Evolutionary conservation across 1,140 invertebrate species (phyloP).

Genomic region (Pseudomyrmex cubaensis): DNA sequence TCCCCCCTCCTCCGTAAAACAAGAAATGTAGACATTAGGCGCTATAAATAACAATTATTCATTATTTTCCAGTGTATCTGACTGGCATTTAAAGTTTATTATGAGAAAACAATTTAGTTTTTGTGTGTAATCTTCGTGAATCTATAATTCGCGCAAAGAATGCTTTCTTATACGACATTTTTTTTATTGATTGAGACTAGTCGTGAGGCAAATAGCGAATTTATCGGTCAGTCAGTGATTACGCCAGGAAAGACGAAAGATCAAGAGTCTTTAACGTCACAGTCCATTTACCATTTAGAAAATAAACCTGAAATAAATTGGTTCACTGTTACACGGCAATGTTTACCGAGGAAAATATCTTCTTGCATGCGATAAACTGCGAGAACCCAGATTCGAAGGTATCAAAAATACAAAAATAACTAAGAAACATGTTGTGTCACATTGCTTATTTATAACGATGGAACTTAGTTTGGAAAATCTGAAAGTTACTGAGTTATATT

Average conservation of each 20-base stretch:
- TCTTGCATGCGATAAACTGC: background rate
- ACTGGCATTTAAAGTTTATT: no score
- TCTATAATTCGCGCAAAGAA: no score
- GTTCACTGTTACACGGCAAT: conserved; percentile 36
- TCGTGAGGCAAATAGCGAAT: background rate
- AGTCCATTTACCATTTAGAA: conserved; percentile 31
- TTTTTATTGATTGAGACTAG: background rate
- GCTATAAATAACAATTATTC: background rate
- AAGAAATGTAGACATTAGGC: background rate
- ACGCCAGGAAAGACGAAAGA: background rate
- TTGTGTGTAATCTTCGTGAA: no score
- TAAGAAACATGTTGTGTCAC: background rate
- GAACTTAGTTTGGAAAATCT: background rate
- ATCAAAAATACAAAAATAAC: background rate
- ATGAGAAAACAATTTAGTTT: no score
- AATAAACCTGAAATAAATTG: conserved; percentile 20
- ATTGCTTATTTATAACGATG: background rate
- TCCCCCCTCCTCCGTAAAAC: background rate
- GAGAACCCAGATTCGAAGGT: background rate
- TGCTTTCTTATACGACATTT: no score
- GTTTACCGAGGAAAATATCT: conserved; percentile 1
- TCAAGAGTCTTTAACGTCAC: conserved; percentile 31
- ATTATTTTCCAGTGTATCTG: background rate
- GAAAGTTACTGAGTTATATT: conserved; percentile 31
- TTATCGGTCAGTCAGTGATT: background rate